Conservation (phyloP, 2,888 invertebrate genomes). For the Xanthorhoe spadicearia region DNA sequence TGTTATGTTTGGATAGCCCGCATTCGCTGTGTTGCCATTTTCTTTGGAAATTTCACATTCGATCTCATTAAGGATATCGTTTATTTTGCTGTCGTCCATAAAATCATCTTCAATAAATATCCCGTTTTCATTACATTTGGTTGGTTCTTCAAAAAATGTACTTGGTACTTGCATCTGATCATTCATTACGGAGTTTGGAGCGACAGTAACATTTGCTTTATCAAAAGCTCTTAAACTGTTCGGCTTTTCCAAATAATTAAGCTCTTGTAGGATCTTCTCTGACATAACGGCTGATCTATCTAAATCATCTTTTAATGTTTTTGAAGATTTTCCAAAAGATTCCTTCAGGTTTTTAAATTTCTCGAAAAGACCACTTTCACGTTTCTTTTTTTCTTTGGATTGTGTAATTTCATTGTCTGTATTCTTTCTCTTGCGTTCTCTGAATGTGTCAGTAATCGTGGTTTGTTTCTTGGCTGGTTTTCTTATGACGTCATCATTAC, state of each 20-base stretch:
- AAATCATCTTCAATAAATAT: constrained; percentile 50
- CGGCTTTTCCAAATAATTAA: constrained; percentile 28
- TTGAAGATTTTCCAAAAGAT: constrained; percentile 59
- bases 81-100: constrained; percentile 59
- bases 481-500: constrained; percentile 12
- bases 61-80: constrained; percentile 65
- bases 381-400: constrained; percentile 71
- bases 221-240: neutral
- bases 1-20: neutral
- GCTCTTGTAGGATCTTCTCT: constrained; percentile 46
- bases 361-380: constrained; percentile 61
- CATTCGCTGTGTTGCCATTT: neutral
- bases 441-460: constrained; percentile 58
- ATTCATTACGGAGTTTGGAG: neutral
- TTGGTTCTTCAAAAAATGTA: constrained; percentile 16
- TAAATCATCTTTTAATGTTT: constrained; percentile 52
- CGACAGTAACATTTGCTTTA: neutral
- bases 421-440: constrained; percentile 67
- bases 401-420: constrained; percentile 50
- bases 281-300: constrained; percentile 47
- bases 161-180: constrained; percentile 2
- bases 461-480: constrained; percentile 49
- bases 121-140: constrained; percentile 29
- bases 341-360: constrained; percentile 65
- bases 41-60: constrained; percentile 66